A percentile compares a stretch with the other conserved stretches of the same genome.
Conservation (phyloP, 2,888 invertebrate species). For the Tinea trinotella region DNA sequence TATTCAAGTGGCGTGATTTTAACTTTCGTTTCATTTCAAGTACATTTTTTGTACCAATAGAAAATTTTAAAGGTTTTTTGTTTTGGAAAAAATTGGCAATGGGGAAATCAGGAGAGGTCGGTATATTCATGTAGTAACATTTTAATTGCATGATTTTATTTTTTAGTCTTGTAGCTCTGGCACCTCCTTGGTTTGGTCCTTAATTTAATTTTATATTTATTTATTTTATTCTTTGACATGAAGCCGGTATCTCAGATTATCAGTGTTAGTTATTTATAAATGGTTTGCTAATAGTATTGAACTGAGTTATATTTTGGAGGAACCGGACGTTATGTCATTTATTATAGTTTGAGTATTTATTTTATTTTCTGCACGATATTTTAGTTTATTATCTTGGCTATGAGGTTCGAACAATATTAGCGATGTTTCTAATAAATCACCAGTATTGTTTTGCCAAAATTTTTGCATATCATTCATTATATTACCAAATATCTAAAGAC, state of each 20-base stretch:
- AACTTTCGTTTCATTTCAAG: no score
- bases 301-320: no score
- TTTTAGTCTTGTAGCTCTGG: constrained; percentile 60
- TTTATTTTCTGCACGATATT: background rate
- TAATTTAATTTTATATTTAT: constrained; percentile 24
- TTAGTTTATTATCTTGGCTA: background rate
- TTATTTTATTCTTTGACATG: constrained; percentile 24
- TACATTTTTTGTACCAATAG: no score
- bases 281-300: background rate
- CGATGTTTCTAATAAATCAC: background rate
- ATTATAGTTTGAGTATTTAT: background rate
- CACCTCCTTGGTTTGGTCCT: constrained; percentile 69
- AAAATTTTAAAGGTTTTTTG: no score
- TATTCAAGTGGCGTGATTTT: background rate
- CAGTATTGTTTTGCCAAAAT: background rate
- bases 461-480: constrained; percentile 1
- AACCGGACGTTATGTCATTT: background rate
- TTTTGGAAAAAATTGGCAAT: background rate
- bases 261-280: background rate
- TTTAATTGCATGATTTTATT: constrained; percentile 60
- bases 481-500: constrained; percentile 9
- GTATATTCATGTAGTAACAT: constrained; percentile 40
- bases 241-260: constrained; percentile 7
- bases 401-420: background rate
- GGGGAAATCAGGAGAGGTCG: constrained; percentile 2